Conservation (phyloP, 2,888 invertebrate genomes). For the Amphimallon solstitiale region DNA sequence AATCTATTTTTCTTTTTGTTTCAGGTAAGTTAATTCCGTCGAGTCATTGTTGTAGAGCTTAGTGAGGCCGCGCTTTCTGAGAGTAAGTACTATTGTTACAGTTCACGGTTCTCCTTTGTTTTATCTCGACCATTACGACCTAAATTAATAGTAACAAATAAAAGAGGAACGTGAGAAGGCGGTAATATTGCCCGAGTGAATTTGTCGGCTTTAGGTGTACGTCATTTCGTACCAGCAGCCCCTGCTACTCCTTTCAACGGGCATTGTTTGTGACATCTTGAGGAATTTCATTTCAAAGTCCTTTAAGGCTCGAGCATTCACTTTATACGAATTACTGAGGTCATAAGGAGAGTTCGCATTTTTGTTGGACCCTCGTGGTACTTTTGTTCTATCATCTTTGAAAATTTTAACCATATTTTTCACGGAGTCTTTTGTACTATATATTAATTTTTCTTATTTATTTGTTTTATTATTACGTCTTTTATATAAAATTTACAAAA, state of each 20-base stretch:
- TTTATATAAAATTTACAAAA: too few species aligned
- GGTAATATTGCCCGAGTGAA: not conserved
- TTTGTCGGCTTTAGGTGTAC: not conserved
- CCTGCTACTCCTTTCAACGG: too few species aligned
- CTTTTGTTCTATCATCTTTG: too few species aligned
- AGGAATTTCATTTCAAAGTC: constrained; percentile 11
- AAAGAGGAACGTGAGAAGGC: constrained; percentile 4
- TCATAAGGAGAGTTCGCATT: not conserved
- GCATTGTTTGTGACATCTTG: constrained; percentile 18
- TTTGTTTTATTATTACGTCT: too few species aligned
- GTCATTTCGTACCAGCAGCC: too few species aligned
- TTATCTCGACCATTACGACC: constrained; percentile 9
- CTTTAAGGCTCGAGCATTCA: not conserved
- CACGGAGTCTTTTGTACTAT: too few species aligned
- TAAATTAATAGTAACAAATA: constrained; percentile 15
- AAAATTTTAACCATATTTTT: too few species aligned
- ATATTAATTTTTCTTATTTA: too few species aligned
- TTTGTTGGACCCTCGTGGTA: too few species aligned
- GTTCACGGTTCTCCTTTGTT: constrained; percentile 4
- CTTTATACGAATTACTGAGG: not conserved
- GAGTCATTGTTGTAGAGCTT: not conserved
- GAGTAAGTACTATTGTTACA: not conserved
- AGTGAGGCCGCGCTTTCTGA: not conserved
- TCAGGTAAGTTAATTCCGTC: not conserved
- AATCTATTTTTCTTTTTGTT: constrained; percentile 1